Conservation (phyloP, 2,888 invertebrate genomes). For the Drosophila heteroneura region DNA sequence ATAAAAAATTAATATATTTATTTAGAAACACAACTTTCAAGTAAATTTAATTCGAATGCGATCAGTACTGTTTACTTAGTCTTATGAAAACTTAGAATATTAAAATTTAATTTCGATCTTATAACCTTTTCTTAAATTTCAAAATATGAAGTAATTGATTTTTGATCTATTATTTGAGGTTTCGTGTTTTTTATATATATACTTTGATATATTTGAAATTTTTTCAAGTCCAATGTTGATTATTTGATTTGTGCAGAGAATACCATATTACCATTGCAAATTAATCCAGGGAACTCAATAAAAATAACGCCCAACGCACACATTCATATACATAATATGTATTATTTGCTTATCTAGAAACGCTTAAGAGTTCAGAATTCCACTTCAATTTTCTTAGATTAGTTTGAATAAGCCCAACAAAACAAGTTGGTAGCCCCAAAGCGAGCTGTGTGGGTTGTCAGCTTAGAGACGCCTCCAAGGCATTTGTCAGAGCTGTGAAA, state of each 20-base stretch:
- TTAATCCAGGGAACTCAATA: neutral
- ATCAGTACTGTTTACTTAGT: neutral
- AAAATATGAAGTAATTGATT: neutral
- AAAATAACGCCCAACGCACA: neutral
- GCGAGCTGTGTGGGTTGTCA: neutral
- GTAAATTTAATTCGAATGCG: fast-evolving
- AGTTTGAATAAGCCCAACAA: slow-evolving; percentile 10
- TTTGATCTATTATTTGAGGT: fast-evolving
- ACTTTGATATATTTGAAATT: neutral
- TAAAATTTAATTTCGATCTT: neutral
- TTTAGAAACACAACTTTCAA: neutral
- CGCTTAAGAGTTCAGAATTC: slow-evolving; percentile 32
- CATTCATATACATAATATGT: neutral
- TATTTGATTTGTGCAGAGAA: neutral
- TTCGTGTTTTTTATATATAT: neutral
- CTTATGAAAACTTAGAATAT: neutral
- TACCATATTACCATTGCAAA: neutral
- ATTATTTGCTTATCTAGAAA: neutral
- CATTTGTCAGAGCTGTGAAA: slow-evolving; percentile 11
- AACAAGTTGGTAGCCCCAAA: slow-evolving; percentile 3
- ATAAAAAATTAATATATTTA: neutral
- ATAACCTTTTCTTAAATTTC: neutral
- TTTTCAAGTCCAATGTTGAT: neutral
- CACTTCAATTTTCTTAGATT: slow-evolving; percentile 41
- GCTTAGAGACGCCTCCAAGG: slow-evolving; percentile 15